phyloP scores from a whole-genome alignment of 1,140 invertebrate species.

The Macrosteles quadrilineatus region DNA sequence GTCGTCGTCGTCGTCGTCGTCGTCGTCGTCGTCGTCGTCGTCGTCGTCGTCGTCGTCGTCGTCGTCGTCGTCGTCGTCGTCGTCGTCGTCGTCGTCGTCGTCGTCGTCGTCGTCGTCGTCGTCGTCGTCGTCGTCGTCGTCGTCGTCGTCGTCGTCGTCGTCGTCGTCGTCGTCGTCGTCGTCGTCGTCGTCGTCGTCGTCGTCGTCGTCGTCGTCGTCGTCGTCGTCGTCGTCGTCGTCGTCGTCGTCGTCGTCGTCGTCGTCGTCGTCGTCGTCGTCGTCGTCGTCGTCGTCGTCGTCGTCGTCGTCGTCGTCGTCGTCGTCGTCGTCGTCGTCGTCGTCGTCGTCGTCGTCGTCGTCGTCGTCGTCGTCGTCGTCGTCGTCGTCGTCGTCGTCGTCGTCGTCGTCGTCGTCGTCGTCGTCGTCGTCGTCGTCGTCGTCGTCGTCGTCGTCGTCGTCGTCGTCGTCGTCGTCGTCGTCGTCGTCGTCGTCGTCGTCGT shows the following conservation, averaged over 20 bases:
- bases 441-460: background rate
- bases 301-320: background rate
- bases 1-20: background rate
- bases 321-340: background rate
- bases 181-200: background rate
- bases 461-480: background rate
- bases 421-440: background rate
- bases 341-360: background rate
- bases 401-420: background rate
- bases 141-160: background rate
- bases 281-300: background rate
- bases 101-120: background rate
- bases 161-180: background rate
- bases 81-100: background rate
- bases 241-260: background rate
- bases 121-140: background rate
- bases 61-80: background rate
- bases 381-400: background rate
- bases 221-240: slow-evolving; percentile 9
- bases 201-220: background rate
- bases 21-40: background rate
- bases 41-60: slow-evolving; percentile 3
- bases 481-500: slow-evolving; percentile 5
- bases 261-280: background rate
- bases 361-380: background rate